Conservation (phyloP, 2,797 vertebrate species). For the Enteromius thamalakanensis region DNA sequence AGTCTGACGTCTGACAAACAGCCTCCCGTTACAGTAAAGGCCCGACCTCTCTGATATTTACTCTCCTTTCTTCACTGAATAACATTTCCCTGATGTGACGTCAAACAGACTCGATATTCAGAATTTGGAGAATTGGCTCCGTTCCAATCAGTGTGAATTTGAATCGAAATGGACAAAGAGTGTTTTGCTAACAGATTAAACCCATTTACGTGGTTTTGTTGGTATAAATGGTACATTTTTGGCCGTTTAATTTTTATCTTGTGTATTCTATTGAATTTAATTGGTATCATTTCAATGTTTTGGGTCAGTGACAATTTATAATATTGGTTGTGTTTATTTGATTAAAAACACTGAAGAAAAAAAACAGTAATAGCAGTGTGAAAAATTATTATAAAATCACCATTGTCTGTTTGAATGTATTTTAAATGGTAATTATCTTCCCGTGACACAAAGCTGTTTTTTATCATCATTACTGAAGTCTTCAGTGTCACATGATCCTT, state of each 20-base stretch:
- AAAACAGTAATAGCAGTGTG: too few relatives aligned
- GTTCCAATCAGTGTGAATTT: neutral
- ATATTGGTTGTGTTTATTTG: neutral
- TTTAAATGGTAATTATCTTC: neutral
- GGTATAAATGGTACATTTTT: neutral
- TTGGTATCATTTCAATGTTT: neutral
- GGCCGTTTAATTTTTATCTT: neutral
- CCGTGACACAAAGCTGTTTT: neutral
- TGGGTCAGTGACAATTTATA: neutral
- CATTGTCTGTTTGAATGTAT: neutral
- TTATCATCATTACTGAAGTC: neutral
- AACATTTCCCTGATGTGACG: conserved; percentile 18
- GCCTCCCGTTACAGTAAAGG: neutral
- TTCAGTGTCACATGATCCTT: neutral
- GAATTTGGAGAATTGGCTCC: neutral
- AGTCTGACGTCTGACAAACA: conserved; percentile 43
- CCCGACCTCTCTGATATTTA: conserved; percentile 21
- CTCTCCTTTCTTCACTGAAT: conserved; percentile 23
- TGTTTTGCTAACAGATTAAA: neutral
- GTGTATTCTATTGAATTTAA: neutral
- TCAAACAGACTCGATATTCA: neutral
- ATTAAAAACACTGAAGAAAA: neutral
- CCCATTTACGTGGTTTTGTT: neutral
- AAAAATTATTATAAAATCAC: neutral
- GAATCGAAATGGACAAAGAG: neutral